These are phyloP conservation scores for Desmophyllum pertusum DNA, from an alignment of 92 coral and sea anemone species.

Conservation along the genomic window DNA sequence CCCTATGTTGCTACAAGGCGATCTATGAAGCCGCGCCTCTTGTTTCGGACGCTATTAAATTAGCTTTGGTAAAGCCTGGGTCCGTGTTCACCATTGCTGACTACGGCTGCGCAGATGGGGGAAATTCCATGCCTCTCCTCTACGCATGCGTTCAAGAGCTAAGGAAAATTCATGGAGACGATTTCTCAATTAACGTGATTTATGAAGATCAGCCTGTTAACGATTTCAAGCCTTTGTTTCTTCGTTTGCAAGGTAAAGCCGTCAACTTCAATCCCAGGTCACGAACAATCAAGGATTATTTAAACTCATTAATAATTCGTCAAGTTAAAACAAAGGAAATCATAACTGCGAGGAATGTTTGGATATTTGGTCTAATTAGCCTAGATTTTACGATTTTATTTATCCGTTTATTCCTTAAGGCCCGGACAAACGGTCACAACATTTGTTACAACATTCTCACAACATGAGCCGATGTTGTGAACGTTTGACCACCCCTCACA, in stretches of 20 bases:
- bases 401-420: too few relatives aligned
- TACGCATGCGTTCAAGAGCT: slow-evolving; percentile 2
- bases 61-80: slow-evolving; percentile 34
- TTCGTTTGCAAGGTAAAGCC: slow-evolving; percentile 74
- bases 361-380: too few relatives aligned
- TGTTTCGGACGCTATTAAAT: slow-evolving; percentile 42
- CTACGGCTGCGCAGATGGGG: slow-evolving; percentile 81
- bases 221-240: slow-evolving; percentile 79
- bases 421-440: too few relatives aligned
- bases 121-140: slow-evolving; percentile 75
- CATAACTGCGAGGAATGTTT: too few relatives aligned
- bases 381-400: too few relatives aligned
- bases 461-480: too few relatives aligned
- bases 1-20: slow-evolving; percentile 71
- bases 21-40: slow-evolving; percentile 63
- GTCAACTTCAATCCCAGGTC: neutral
- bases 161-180: neutral
- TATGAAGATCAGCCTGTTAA: slow-evolving; percentile 87
- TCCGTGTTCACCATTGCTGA: slow-evolving; percentile 63
- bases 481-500: too few relatives aligned
- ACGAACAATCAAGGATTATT: too few relatives aligned
- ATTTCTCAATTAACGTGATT: slow-evolving; percentile 8
- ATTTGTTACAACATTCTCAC: too few relatives aligned
- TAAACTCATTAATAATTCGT: too few relatives aligned
- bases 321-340: too few relatives aligned